Conservation (phyloP, 2,797 vertebrate genomes). For the Trematomus bernacchii region DNA sequence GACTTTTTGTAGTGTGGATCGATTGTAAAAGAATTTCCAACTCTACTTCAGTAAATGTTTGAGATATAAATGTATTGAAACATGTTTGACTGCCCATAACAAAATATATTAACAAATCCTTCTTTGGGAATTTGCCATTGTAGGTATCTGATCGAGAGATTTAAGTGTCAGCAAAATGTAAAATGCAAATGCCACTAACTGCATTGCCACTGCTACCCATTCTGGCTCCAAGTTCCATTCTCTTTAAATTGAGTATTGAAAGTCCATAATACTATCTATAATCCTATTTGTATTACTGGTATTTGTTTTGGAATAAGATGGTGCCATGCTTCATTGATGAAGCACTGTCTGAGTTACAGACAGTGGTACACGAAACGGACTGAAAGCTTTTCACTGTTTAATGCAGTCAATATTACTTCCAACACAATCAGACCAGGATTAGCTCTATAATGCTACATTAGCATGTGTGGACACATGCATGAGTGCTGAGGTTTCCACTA, state of each 20-base stretch:
- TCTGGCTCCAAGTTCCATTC: conserved; percentile 1
- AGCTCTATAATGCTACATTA: conserved; percentile 10
- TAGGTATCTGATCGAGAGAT: conserved; percentile 6
- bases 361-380: conserved; percentile 5
- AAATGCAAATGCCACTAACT: conserved; percentile 13
- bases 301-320: neutral
- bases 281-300: neutral
- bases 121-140: neutral
- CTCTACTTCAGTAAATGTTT: neutral
- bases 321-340: neutral
- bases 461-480: conserved; percentile 9
- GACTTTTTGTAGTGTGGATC: neutral
- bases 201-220: neutral
- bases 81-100: neutral
- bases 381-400: conserved; percentile 13
- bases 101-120: neutral
- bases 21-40: neutral
- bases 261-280: neutral
- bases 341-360: conserved; percentile 19
- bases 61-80: neutral
- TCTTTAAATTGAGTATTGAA: neutral
- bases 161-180: conserved; percentile 2
- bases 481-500: conserved; percentile 14
- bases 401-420: conserved; percentile 10
- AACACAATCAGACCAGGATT: conserved; percentile 33